phyloP scores from a whole-genome alignment of 2,797 vertebrate genomes.

The Eulemur coronatus region DNA sequence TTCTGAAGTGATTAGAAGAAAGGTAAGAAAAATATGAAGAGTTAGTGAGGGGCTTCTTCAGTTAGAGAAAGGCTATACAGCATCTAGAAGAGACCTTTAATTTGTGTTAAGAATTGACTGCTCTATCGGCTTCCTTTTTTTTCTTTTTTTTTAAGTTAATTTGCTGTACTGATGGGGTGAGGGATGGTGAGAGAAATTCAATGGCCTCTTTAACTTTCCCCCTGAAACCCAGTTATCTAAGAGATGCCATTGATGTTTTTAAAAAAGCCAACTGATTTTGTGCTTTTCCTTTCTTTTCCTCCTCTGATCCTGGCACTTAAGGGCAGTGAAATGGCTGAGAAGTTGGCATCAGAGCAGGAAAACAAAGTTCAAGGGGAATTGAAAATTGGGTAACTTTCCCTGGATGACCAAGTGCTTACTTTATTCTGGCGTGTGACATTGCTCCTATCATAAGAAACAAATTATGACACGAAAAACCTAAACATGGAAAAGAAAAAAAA shows the following conservation, averaged over 20 bases:
- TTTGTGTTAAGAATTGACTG: background rate
- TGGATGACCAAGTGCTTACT: background rate
- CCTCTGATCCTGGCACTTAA: slow-evolving; percentile 11
- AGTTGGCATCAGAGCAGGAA: slow-evolving; percentile 46
- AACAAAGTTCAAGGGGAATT: slow-evolving; percentile 61
- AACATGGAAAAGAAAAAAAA: background rate
- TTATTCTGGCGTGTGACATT: background rate
- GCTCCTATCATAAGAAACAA: slow-evolving; percentile 3
- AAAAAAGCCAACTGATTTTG: background rate
- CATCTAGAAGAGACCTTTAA: background rate
- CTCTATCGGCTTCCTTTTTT: background rate
- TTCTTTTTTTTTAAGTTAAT: background rate
- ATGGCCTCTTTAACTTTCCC: background rate
- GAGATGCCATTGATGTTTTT: background rate
- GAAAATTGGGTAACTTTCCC: slow-evolving; percentile 47
- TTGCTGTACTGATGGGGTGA: background rate
- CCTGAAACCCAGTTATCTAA: background rate
- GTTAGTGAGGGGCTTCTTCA: background rate
- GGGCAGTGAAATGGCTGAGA: slow-evolving; percentile 32
- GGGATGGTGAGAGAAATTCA: background rate
- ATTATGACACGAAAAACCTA: background rate
- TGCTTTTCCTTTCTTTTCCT: background rate
- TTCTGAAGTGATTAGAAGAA: background rate
- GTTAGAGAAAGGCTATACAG: background rate
- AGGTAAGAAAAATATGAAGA: background rate